phyloP scores from a whole-genome alignment of 2,113 vertebrate species.

The Bubo blakistoni region DNA sequence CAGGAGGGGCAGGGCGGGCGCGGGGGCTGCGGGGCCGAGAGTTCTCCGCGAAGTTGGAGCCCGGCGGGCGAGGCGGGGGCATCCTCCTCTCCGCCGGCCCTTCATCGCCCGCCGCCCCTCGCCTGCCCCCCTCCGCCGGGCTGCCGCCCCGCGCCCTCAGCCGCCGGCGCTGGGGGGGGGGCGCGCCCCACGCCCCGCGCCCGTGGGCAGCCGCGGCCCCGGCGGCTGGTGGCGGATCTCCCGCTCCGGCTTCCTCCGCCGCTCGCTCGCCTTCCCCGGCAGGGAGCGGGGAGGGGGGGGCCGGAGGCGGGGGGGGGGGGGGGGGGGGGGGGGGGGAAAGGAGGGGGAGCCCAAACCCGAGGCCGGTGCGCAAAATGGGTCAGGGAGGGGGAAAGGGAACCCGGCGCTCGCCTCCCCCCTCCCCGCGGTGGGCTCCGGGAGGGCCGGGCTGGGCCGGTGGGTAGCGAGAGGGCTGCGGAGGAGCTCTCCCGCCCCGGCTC shows the following conservation, averaged over 20 bases:
- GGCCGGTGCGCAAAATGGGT: constrained; percentile 47
- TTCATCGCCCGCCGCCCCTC: not conserved
- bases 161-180: not conserved
- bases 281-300: not conserved
- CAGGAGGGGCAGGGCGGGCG: not conserved
- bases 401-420: not conserved
- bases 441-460: not conserved
- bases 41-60: constrained; percentile 38
- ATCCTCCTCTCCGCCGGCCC: not conserved
- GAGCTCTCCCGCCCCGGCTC: constrained; percentile 18
- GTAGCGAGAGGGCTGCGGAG: not conserved
- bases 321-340: not conserved
- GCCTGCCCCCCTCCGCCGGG: not conserved
- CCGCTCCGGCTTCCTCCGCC: not conserved
- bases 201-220: not conserved
- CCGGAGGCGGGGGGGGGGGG: not conserved
- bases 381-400: constrained; percentile 11
- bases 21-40: not conserved
- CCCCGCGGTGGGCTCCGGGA: not conserved
- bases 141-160: not conserved
- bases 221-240: not conserved
- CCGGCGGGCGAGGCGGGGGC: not conserved
- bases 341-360: not conserved
- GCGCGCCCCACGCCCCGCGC: not conserved
- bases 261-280: not conserved